Evolutionary conservation across 1,140 invertebrate species (phyloP), one percentile per base, ranked within the genome.

Genomic region (Papilio polytes): DNA sequence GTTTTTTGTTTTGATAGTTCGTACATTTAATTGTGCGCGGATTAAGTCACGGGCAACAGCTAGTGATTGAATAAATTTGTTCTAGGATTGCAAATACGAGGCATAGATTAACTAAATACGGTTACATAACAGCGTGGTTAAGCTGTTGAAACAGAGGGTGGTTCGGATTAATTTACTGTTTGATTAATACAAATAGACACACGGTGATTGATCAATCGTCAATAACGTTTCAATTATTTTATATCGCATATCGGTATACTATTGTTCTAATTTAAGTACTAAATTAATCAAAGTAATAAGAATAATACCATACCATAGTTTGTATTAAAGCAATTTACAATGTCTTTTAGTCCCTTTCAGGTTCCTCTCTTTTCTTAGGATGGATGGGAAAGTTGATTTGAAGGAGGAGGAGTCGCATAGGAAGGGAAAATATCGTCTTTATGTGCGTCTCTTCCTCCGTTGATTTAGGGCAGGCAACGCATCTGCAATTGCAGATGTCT

Each of bases 121-220:
- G 12, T 70, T 70, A 70, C 63, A 63, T 70, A 70, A 70, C 63
- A 36, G 26, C 22, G 63, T 31, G 63, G 63, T 70, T 15, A 70
- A 70, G 63, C 63, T 70, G 26, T 70, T 70, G 26, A 70, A 70
- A 70, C 63, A 70, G 63, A 63, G 63, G 63, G 63, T 70, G 63
- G 26, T 22, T 7, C 63, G 63, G 63, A 70, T 70, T 70, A 70
- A 70, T 70, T 70, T 70, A 70, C 63, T 70, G 63, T 70, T 70
- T 70, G 63, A 70, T 70, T 70, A 70, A 36, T 70, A 70, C 26
- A 70, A 70, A 70, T 70, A 70, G 63, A 31, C 26, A 70, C 31
- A 70, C 63, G 22, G 4, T 31, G 63, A 70, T 70, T 70, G 63
- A 70, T 70, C 63, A 70, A 70, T 70, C 63, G 26, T 70, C 10